Conservation (phyloP, 2,888 invertebrate species). For the Ophion slaviceki region DNA sequence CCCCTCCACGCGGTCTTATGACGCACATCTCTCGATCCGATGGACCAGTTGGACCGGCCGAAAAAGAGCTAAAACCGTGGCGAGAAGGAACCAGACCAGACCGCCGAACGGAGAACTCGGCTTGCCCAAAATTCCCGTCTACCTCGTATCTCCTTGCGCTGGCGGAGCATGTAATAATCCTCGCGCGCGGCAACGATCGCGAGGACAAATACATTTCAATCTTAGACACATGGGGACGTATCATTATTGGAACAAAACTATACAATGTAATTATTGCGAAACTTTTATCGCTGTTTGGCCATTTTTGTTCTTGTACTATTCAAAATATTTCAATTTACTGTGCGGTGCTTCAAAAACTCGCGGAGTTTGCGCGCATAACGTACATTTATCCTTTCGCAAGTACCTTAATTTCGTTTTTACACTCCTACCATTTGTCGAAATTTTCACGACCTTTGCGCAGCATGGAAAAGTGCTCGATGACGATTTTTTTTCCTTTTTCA, state of each 20-base stretch:
- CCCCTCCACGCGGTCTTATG: slow-evolving; percentile 29
- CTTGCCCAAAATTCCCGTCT: slow-evolving; percentile 55
- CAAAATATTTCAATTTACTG: too few relatives aligned
- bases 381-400: too few relatives aligned
- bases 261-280: neutral
- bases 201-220: slow-evolving; percentile 2
- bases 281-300: neutral
- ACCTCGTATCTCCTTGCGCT: slow-evolving; percentile 26
- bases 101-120: slow-evolving; percentile 44
- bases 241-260: slow-evolving; percentile 3
- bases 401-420: too few relatives aligned
- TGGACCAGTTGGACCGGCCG: slow-evolving; percentile 59
- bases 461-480: too few relatives aligned
- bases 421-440: too few relatives aligned
- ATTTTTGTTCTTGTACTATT: too few relatives aligned
- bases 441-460: too few relatives aligned
- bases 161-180: slow-evolving; percentile 36
- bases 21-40: slow-evolving; percentile 60
- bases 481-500: too few relatives aligned
- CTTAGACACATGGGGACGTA: neutral
- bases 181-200: neutral
- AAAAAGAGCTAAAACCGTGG: slow-evolving; percentile 43
- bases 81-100: slow-evolving; percentile 37
- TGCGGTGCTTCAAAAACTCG: too few relatives aligned
- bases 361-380: too few relatives aligned